Conservation (phyloP, 1,140 invertebrate species). For the Homarus americanus region DNA sequence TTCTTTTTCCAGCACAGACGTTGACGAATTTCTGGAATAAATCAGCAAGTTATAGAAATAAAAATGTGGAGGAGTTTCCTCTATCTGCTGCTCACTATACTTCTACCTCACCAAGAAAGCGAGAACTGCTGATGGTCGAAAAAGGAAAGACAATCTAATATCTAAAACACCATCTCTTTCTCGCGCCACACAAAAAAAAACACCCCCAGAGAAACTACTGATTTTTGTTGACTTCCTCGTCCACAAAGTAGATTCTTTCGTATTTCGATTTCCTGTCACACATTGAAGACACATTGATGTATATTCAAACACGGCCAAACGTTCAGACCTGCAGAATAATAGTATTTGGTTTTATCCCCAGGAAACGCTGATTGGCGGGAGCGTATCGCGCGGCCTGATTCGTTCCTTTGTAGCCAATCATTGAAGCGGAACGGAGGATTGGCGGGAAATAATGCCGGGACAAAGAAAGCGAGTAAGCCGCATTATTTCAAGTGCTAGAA, state of each 20-base stretch:
- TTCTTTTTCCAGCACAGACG: too few species aligned
- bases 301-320: slow-evolving; percentile 73
- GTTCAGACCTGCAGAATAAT: slow-evolving; percentile 74
- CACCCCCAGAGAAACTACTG: background rate
- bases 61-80: too few species aligned
- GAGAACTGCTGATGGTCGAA: background rate
- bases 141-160: slow-evolving; percentile 12
- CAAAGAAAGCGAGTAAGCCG: slow-evolving; percentile 63
- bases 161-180: background rate
- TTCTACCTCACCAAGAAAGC: too few species aligned
- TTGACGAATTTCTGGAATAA: too few species aligned
- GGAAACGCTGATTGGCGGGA: slow-evolving; percentile 73
- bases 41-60: too few species aligned
- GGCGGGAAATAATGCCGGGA: slow-evolving; percentile 73
- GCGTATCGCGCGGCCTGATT: slow-evolving; percentile 72
- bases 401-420: slow-evolving; percentile 74
- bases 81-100: too few species aligned
- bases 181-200: too few species aligned
- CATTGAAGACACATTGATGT: slow-evolving; percentile 60
- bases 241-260: slow-evolving; percentile 18
- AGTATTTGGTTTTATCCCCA: slow-evolving; percentile 74
- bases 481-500: slow-evolving; percentile 73
- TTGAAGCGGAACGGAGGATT: slow-evolving; percentile 73
- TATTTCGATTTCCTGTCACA: slow-evolving; percentile 61
- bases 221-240: background rate